These are phyloP conservation scores for Drosophila bipectinata DNA, from an alignment of 1,140 invertebrate genomes.

Conservation along the genomic window DNA sequence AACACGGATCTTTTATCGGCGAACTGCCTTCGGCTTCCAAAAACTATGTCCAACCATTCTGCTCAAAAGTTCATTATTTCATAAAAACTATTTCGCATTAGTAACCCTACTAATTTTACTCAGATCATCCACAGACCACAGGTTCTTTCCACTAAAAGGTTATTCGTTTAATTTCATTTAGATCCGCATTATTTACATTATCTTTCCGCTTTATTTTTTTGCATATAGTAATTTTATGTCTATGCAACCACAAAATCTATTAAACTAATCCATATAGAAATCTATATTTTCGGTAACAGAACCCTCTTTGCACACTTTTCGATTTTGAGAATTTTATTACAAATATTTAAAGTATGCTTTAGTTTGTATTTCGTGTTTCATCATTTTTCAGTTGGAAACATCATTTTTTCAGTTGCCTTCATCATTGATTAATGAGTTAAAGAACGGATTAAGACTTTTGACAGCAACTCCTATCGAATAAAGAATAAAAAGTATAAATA, in stretches of 20 bases:
- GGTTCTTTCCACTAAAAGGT: not conserved
- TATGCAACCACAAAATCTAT: constrained; percentile 17
- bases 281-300: constrained; percentile 46
- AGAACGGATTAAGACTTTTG: constrained; percentile 79
- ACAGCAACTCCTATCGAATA: constrained; percentile 71
- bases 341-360: constrained; percentile 46
- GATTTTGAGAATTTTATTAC: constrained; percentile 44
- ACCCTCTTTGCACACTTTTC: constrained; percentile 37
- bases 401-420: constrained; percentile 65
- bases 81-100: too few relatives aligned
- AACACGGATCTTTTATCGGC: too few relatives aligned
- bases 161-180: constrained; percentile 31
- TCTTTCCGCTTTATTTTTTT: constrained; percentile 51
- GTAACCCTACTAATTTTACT: too few relatives aligned
- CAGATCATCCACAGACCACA: too few relatives aligned
- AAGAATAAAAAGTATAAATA: not conserved
- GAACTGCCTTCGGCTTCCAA: too few relatives aligned
- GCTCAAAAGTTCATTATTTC: too few relatives aligned
- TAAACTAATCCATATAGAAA: constrained; percentile 43
- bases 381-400: constrained; percentile 24
- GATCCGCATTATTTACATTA: constrained; percentile 65
- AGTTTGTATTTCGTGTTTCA: constrained; percentile 10
- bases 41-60: too few relatives aligned
- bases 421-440: constrained; percentile 71
- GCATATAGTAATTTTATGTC: constrained; percentile 32